Conservation (phyloP, 2,113 vertebrate species). For the Catharus fuscescens region DNA sequence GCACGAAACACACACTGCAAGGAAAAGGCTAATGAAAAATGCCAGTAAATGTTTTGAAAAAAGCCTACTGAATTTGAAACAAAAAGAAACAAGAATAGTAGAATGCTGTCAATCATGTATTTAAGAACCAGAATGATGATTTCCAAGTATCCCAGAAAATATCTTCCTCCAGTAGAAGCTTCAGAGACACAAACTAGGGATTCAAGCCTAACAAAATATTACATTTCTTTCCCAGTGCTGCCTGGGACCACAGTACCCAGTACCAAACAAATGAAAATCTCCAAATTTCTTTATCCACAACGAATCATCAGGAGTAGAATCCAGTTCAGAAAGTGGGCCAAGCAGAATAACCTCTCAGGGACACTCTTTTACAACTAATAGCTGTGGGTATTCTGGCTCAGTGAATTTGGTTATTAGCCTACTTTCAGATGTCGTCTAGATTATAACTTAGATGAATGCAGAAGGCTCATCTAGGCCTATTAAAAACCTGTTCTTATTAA, state of each 20-base stretch:
- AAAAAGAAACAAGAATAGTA: not conserved
- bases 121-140: not conserved
- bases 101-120: not conserved
- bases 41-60: not conserved
- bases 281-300: not conserved
- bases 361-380: slow-evolving; percentile 29
- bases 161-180: not conserved
- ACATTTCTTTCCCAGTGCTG: not conserved
- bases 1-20: not conserved
- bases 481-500: slow-evolving; percentile 23
- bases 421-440: slow-evolving; percentile 9
- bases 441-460: not conserved
- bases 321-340: slow-evolving; percentile 20
- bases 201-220: not conserved
- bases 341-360: slow-evolving; percentile 5
- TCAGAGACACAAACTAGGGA: not conserved
- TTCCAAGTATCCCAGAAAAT: not conserved
- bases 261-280: not conserved
- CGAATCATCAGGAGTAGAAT: not conserved
- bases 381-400: slow-evolving; percentile 17
- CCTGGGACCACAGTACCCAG: not conserved
- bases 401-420: slow-evolving; percentile 10
- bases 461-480: not conserved
- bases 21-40: not conserved
- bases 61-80: not conserved